These are phyloP conservation scores for Thecocarcelia acutangulata DNA, from an alignment of 2,888 invertebrate genomes.

Conservation along the genomic window DNA sequence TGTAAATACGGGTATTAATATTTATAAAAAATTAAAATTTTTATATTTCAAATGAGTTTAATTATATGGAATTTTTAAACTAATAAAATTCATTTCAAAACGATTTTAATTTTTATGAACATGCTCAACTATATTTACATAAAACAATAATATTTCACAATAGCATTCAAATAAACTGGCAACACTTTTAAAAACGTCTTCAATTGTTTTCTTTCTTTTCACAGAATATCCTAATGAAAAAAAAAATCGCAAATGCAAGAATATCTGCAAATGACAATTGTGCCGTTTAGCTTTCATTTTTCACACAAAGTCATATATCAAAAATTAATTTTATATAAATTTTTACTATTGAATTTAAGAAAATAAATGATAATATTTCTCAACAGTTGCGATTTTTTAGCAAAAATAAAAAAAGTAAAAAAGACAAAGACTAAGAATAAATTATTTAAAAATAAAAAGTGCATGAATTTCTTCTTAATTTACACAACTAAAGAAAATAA, in stretches of 20 bases:
- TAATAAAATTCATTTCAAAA: no score
- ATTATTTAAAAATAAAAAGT: background rate
- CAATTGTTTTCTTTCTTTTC: slow-evolving; percentile 12
- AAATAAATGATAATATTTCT: slow-evolving; percentile 36
- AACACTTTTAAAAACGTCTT: background rate
- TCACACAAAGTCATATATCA: slow-evolving; percentile 65
- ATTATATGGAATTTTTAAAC: no score
- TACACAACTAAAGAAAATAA: background rate
- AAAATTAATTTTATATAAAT: slow-evolving; percentile 57
- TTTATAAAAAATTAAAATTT: no score
- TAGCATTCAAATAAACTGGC: background rate
- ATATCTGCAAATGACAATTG: slow-evolving; percentile 66
- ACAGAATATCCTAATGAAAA: slow-evolving; percentile 3
- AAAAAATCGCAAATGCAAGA: slow-evolving; percentile 10
- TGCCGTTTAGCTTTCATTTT: slow-evolving; percentile 63
- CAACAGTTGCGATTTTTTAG: slow-evolving; percentile 27
- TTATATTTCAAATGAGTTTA: no score
- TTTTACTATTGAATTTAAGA: slow-evolving; percentile 43
- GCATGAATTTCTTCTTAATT: background rate
- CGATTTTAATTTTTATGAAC: no score
- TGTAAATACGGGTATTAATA: no score
- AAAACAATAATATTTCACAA: no score
- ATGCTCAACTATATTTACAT: no score
- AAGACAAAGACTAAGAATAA: background rate
- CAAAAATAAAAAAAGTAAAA: background rate